Percentiles rank a stretch among this genome's conserved stretches.
Evolutionary conservation across 2,888 invertebrate genomes (phyloP).

Genomic region (Anticlea derivata): DNA sequence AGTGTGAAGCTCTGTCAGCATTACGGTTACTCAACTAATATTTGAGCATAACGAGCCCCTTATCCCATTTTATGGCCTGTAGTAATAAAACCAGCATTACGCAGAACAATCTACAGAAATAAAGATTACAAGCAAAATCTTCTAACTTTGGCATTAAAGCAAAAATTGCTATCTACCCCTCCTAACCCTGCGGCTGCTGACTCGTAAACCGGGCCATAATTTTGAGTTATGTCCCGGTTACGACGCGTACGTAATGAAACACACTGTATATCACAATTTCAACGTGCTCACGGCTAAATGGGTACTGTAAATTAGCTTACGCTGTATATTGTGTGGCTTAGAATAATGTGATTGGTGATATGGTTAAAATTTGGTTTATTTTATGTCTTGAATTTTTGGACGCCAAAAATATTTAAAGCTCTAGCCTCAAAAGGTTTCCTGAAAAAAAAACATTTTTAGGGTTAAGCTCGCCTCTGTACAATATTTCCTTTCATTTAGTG

Average conservation of each 20-base stretch:
- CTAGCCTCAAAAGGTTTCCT: too few species aligned
- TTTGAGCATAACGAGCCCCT: not conserved
- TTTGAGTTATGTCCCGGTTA: constrained; percentile 70
- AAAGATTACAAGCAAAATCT: constrained; percentile 31
- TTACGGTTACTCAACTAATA: constrained; percentile 5
- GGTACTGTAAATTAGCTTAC: constrained; percentile 61
- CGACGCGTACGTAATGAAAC: constrained; percentile 73
- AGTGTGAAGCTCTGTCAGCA: not conserved
- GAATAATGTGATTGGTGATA: constrained; percentile 46
- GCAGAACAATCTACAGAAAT: constrained; percentile 24
- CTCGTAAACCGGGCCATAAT: constrained; percentile 70
- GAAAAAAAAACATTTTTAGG: too few species aligned
- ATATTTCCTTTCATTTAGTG: too few species aligned
- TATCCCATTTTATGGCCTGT: constrained; percentile 17
- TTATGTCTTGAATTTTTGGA: too few species aligned
- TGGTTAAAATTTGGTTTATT: not conserved
- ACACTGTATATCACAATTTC: constrained; percentile 72
- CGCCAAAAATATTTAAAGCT: too few species aligned
- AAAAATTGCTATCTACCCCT: constrained; percentile 37
- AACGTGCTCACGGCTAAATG: constrained; percentile 64
- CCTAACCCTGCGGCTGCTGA: constrained; percentile 42
- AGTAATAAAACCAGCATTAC: constrained; percentile 37
- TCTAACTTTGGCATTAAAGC: constrained; percentile 29
- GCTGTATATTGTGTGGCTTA: constrained; percentile 45
- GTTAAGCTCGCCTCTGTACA: too few species aligned